Evolutionary conservation across 2,888 invertebrate species (phyloP).

Genomic region (Abscondita cerata): DNA sequence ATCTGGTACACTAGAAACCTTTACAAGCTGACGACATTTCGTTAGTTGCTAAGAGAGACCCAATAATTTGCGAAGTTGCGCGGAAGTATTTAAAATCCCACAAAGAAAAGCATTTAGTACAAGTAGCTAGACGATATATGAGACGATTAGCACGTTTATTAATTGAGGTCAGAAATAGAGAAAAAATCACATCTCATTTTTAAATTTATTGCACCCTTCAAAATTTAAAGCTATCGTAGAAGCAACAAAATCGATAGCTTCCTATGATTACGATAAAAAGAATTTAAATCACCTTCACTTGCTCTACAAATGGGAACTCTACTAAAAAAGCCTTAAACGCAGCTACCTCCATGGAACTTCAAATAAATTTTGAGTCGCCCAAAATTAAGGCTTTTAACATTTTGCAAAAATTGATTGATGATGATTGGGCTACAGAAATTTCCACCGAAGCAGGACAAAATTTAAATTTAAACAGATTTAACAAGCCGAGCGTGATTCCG

Average conservation of each 20-base stretch:
- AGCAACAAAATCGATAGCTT: neutral
- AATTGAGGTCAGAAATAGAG: neutral
- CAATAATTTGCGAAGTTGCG: neutral
- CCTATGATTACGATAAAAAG: neutral
- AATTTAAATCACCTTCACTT: neutral
- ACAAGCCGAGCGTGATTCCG: too few species aligned
- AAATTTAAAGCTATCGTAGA: neutral
- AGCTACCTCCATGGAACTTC: too few species aligned
- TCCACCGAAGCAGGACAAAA: too few species aligned
- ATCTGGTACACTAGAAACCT: neutral
- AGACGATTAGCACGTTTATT: neutral
- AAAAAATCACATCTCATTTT: neutral
- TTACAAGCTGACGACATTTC: neutral
- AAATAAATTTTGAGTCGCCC: neutral
- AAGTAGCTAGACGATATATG: neutral
- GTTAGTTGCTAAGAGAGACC: neutral
- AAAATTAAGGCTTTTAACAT: too few species aligned
- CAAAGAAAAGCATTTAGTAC: neutral
- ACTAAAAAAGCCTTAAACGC: too few species aligned
- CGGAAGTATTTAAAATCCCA: neutral
- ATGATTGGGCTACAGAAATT: too few species aligned
- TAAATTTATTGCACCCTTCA: neutral
- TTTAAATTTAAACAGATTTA: too few species aligned
- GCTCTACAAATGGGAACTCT: constrained; percentile 1
- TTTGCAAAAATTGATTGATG: too few species aligned